phyloP scores from a whole-genome alignment of 1,140 invertebrate genomes.

The Hypsibius dujardini region DNA sequence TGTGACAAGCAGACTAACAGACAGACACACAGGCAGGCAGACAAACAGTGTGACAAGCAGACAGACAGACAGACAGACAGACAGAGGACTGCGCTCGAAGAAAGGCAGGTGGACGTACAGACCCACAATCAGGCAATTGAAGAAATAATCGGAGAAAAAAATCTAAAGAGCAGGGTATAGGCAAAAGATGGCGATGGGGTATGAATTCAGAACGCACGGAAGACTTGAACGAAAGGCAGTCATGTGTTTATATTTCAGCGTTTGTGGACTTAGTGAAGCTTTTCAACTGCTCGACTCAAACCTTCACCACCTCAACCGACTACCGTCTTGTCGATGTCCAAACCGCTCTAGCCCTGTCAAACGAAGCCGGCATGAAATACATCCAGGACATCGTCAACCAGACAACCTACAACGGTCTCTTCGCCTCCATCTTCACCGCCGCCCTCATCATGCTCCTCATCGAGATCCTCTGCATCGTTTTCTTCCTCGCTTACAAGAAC shows the following conservation, averaged over 20 bases:
- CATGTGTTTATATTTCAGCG: conserved; percentile 6
- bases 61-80: no score
- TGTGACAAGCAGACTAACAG: no score
- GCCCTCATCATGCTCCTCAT: not conserved
- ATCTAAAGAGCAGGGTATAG: no score
- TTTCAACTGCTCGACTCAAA: conserved; percentile 11
- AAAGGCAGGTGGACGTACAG: no score
- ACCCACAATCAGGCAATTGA: no score
- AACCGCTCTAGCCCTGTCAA: not conserved
- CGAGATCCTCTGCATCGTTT: not conserved
- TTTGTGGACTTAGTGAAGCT: not conserved
- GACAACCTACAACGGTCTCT: not conserved
- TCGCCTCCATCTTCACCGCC: not conserved
- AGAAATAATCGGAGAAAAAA: no score
- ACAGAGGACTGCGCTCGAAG: no score
- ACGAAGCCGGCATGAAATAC: not conserved
- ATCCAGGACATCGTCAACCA: not conserved
- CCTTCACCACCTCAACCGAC: not conserved
- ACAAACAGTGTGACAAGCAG: no score
- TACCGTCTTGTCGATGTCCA: not conserved
- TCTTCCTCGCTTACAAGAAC: not conserved
- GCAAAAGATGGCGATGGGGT: no score
- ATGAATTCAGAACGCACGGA: not conserved
- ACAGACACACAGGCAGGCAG: no score
- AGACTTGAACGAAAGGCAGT: not conserved